Base-by-base conservation (phyloP, 2,797 vertebrate species). In the Darevskia mixta region DNA sequence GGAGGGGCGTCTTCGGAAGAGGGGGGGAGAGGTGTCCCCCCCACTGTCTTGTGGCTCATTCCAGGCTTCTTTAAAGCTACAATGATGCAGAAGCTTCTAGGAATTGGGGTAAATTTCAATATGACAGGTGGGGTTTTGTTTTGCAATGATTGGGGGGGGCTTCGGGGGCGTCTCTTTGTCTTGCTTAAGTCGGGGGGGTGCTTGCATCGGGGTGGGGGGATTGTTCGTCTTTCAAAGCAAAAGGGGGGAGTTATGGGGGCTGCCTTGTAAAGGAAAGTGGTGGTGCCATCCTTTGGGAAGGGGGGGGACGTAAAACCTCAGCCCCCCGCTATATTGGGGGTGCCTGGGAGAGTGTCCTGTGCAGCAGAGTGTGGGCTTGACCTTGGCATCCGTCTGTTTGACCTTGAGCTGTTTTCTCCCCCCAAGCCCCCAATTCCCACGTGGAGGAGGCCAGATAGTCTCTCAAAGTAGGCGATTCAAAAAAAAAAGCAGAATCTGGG, bases 41-140 rank as follows among this genome's bases (percentile, higher is more conserved):
- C 64, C 15, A 2, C 38, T 35, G 58, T 4, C 43, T 32, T 83
- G 43, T 83, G 82, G 67, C 49, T 35, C 45, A 35, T 27, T 25
- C 83, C 71, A 9, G 38, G 8, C 38, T 69, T 7, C n/a, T 35
- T 35, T 86, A 69, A 79, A 17, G 85, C 85, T 38, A 32, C 64
- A 11, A 1, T 29, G 77, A 25, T 38, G 13, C 43, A 38, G 85
- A 49, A 25, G 58, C 75, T 71, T 3, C 66, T 5, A 38, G 77
- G 43, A 86, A 71, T 17, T 27, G 64, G 64, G 85, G 85, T 79
- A 86, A 86, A 86, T 32, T 4, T 72, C 6, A 82, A 82, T n/a
- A 5, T 69, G 6, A 27, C 41, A 69, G 5, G 18, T 58, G 15
- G 61, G 25, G 3, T 3, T 29, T 2, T 75, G 5, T 32, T n/a